phyloP scores from a whole-genome alignment of 2,797 vertebrate species.

The Eospalax fontanierii region DNA sequence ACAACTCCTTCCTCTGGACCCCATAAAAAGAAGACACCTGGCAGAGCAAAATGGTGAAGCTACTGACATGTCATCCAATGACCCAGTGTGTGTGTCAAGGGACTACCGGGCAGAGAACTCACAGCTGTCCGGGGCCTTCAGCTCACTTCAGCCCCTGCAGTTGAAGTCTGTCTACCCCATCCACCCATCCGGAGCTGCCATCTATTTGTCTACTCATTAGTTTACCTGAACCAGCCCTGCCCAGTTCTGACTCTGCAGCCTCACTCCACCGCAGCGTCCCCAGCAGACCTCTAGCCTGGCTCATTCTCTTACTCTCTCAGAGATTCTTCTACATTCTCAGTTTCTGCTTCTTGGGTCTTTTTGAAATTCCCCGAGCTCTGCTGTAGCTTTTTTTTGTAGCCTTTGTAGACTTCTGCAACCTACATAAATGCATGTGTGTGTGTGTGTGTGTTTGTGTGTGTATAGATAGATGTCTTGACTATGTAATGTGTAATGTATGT shows the following conservation, averaged over 20 bases:
- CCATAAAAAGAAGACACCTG: not conserved
- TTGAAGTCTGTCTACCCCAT: not conserved
- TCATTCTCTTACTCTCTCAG: not conserved
- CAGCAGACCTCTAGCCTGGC: not conserved
- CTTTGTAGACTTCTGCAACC: not conserved
- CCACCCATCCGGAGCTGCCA: not conserved
- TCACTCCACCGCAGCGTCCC: not conserved
- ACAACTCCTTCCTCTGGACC: not conserved
- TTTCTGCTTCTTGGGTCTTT: not conserved
- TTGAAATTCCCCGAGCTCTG: not conserved
- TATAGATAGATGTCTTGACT: not conserved
- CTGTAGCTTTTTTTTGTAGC: not conserved
- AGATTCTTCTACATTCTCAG: not conserved
- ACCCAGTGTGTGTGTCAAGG: not conserved
- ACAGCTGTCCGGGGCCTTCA: too few species aligned
- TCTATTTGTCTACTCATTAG: not conserved
- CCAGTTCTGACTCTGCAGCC: not conserved
- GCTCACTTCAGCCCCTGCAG: not conserved
- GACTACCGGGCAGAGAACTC: not conserved
- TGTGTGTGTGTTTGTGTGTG: not conserved
- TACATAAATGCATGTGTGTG: not conserved
- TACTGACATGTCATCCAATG: not conserved
- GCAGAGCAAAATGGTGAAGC: too few species aligned
- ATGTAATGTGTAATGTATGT: not conserved
- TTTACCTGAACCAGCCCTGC: not conserved